Evolutionary conservation across 2,113 vertebrate species (phyloP), one percentile per base, ranked within the genome.

Genomic region (Sander vitreus): DNA sequence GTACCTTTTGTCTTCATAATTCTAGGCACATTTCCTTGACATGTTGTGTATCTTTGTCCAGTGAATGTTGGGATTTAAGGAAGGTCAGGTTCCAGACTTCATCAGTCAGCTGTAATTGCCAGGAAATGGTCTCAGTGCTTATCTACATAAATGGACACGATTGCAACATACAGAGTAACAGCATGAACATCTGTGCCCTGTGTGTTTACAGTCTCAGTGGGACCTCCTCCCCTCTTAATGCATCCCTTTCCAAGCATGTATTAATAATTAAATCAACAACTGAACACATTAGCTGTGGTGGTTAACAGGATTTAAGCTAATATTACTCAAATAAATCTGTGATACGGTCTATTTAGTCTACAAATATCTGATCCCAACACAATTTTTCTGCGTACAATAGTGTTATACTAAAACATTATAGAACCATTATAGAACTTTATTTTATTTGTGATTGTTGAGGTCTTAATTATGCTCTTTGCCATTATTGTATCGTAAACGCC

Each of bases 91-190:
- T 58, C 23, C 74, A 57, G 74, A 67, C 53, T 21, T 73, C 45
- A 62, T 33, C 27, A 47, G 48, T 54, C 58, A 7, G 12, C 33
- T 25, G 0, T 69, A 72, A 79, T 55, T 47, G 12, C 2, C 33
- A 54, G 68, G 76, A 69, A 67, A 36, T 77, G 53, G 25, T 67
- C 23, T 58, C 18, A 66, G 53, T 47, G 51, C 11, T 16, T 45
- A 6, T 13, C 9, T 55, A 19, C 5, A 3, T n/a, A 51, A 64
- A 45, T 14, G 14, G 27, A 48, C 27, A 11, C 19, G 50, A 19
- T 47, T 11, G 43, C 14, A 14, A 15, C 36, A 4, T 5, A 4
- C 19, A 14, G 39, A 8, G 33, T 6, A n/a, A 39, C 33, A 62
- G 5, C 39, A 15, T 8, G 68, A 33, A 14, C 48, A 33, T 53